Evolutionary conservation across 2,797 vertebrate species (phyloP).

Genomic region (Sitta carolinensis): DNA sequence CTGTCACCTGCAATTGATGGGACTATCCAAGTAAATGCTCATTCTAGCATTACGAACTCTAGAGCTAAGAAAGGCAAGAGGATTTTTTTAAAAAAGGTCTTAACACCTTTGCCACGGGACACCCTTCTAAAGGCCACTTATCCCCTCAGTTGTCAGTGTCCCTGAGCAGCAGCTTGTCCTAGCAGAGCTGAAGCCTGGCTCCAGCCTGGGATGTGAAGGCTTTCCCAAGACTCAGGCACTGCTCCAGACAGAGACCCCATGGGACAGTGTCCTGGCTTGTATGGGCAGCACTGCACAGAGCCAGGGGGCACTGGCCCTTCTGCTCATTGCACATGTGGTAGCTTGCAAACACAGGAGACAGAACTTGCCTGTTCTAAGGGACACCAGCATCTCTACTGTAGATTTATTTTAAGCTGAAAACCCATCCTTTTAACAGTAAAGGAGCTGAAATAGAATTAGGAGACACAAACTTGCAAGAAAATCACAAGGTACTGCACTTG

Average conservation of each 20-base stretch:
- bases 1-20: neutral
- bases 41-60: neutral
- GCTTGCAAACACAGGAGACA: neutral
- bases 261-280: neutral
- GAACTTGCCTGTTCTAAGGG: neutral
- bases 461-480: neutral
- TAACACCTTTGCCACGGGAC: neutral
- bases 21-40: neutral
- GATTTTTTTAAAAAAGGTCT: neutral
- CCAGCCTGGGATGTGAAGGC: slow-evolving; percentile 16
- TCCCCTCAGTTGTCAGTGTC: neutral
- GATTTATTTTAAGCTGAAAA: neutral
- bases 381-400: neutral
- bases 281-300: neutral
- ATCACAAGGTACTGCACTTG: neutral
- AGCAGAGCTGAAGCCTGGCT: neutral
- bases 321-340: neutral
- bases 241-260: neutral
- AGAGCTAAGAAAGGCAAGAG: neutral
- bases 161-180: neutral
- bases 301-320: neutral
- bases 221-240: neutral
- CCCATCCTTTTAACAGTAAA: neutral
- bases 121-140: neutral
- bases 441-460: neutral